These are phyloP conservation scores for Machimus atricapillus DNA, from an alignment of 2,888 invertebrate genomes.

Conservation along the genomic window DNA sequence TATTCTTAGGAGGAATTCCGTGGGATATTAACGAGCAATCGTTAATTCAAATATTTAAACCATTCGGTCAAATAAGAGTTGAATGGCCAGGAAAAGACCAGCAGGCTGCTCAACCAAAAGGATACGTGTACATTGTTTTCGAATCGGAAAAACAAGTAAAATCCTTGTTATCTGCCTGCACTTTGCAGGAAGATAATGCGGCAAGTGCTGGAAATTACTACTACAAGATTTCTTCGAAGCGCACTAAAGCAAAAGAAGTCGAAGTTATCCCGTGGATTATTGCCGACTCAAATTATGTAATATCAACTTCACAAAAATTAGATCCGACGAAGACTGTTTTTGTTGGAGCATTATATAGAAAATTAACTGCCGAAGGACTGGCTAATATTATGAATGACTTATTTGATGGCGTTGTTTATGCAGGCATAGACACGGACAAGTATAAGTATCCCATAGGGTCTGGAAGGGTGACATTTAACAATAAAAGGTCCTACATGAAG, in stretches of 20 bases:
- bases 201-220: constrained; percentile 77
- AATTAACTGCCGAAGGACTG: constrained; percentile 93
- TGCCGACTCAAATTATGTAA: constrained; percentile 88
- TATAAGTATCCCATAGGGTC: constrained; percentile 98
- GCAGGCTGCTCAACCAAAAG: constrained; percentile 77
- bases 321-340: constrained; percentile 95
- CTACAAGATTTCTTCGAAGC: constrained; percentile 87
- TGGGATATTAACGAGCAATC: constrained; percentile 94
- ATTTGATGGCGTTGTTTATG: constrained; percentile 94
- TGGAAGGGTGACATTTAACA: constrained; percentile 94
- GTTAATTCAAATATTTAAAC: constrained; percentile 82
- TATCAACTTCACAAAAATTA: constrained; percentile 78
- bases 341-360: constrained; percentile 93
- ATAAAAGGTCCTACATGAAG: constrained; percentile 89
- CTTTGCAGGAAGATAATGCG: constrained; percentile 73
- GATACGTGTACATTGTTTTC: constrained; percentile 94
- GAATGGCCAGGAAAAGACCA: constrained; percentile 95
- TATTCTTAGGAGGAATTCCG: constrained; percentile 95
- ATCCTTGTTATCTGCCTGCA: constrained; percentile 82
- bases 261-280: constrained; percentile 98
- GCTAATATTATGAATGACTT: constrained; percentile 95
- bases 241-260: constrained; percentile 91
- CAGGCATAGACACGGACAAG: constrained; percentile 96
- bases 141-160: constrained; percentile 93
- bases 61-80: constrained; percentile 88